Base-by-base conservation (phyloP, 2,797 vertebrate genomes). In the Chelidonichthys spinosus region DNA sequence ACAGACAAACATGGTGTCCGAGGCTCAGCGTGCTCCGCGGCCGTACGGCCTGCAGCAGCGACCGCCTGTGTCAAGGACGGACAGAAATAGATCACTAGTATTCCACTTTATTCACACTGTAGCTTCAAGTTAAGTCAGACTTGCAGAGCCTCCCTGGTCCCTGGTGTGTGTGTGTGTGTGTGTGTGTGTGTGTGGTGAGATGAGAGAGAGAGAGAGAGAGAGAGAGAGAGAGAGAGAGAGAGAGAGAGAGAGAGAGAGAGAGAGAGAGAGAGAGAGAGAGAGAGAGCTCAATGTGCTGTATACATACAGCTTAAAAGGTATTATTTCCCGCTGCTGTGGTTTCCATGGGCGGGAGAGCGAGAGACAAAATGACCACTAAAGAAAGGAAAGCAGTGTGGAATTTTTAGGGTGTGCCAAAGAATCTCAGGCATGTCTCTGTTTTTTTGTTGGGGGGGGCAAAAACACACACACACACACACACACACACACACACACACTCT, bases 371-470 rank as follows among this genome's bases (percentile, higher is more conserved):
- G 70, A 88, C 87, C 90, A 90, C 85, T 83, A 87, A 89, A 81
- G 83, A 88, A 90, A 87, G 67, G 63, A 84, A 84, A 85, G 74
- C 70, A 81, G 82, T 74, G 85, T 89, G 88, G 92, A 83, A 94
- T 93, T 89, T 89, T 85, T 74, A 93, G 90, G 89, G 90, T 82
- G 91, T 88, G 92, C 88, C 90, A 90, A 94, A 91, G 92, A 95
- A 95, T 95, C 88, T 78, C 76, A 90, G 91, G 93, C 87, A 95
- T 94, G 90, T 87, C 81, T 87, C 79, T 90, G 66, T 83, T 83
- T 81, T 73, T 70, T 49, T 55, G 69, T 56, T 65, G 76, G 84
- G 76, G 56, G 69, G 75, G 43, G 65, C 6, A 52, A 56, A 69
- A 71, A 54, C 18, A 62, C 36, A 76, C 71, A 64, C 61, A 65